phyloP scores from a whole-genome alignment of 2,113 vertebrate genomes.

The Poecilia latipinna region DNA sequence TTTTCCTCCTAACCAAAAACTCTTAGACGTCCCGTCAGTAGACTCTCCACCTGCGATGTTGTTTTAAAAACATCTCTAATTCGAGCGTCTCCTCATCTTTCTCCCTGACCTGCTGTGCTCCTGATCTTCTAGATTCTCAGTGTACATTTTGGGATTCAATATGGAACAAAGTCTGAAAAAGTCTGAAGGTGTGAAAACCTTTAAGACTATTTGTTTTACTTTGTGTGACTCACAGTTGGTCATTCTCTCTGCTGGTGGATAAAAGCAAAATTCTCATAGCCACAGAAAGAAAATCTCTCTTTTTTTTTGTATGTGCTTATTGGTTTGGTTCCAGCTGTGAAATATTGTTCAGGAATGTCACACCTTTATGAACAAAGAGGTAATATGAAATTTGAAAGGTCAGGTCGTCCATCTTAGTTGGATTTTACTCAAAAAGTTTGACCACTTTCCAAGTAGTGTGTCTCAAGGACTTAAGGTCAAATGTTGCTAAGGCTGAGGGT shows the following conservation, averaged over 20 bases:
- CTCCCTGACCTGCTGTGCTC: background rate
- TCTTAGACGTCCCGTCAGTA: too few species aligned
- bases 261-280: conserved; percentile 10
- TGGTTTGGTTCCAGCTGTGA: conserved; percentile 42
- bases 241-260: background rate
- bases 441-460: conserved; percentile 58
- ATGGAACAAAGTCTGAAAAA: background rate
- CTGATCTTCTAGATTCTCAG: background rate
- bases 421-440: conserved; percentile 72
- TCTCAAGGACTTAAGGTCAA: conserved; percentile 66
- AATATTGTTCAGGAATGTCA: conserved; percentile 47
- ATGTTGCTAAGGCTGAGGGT: conserved; percentile 58
- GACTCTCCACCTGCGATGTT: too few species aligned
- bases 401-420: conserved; percentile 70
- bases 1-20: too few species aligned
- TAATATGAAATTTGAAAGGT: conserved; percentile 73
- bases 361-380: conserved; percentile 43
- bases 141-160: background rate
- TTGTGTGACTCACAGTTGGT: conserved; percentile 6
- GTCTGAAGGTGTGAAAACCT: background rate
- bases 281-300: conserved; percentile 2
- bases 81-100: background rate
- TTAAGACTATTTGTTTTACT: background rate
- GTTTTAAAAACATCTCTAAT: background rate
- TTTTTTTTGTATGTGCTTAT: conserved; percentile 14